Base-by-base conservation (phyloP, 1,140 invertebrate species). In the Hypsibius dujardini region DNA sequence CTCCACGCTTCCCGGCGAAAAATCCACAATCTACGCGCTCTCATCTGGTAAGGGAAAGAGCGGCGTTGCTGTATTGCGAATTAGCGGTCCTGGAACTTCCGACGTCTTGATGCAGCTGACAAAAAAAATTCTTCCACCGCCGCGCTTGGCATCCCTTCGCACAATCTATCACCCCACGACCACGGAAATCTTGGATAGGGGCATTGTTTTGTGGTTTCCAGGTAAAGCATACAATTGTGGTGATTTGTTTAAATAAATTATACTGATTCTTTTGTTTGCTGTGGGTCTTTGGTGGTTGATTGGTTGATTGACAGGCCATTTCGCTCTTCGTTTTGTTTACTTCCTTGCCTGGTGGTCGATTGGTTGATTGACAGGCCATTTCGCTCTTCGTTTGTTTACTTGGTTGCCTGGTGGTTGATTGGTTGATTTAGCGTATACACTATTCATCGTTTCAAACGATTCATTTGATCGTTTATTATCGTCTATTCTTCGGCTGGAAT, bases 201-300 rank as follows among this genome's bases (percentile, higher is more conserved):
- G 87, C 1, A 77, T 94, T n/a, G 81, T 90, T 2, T 76, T 93
- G 46, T 92, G 88, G 87, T 92, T 92, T 83, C 88, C 89, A 75
- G 86, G 87, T 85, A 82, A 73, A 70, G 62, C 50, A 40, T 46
- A 14, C 47, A 28, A 62, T 42, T 59, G 2, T 40, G 47, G 42
- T 46, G 45, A 73, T 15, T 60, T 59, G n/a, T n/a, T n/a, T n/a
- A n/a, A n/a, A n/a, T 46, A 73, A 46, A 59, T 70, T 28, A 46
- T 1, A 50, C 72, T 73, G 69, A 1, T 70, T 42, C 71, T 42
- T 2, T 45, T 42, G 45, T 71, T 71, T 3, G n/a, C 45, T 46
- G 28, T 46, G 28, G 46, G n/a, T n/a, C n/a, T n/a, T n/a, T n/a
- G n/a, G n/a, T n/a, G n/a, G n/a, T n/a, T n/a, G n/a, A n/a, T n/a